These are phyloP conservation scores for Platalea minor DNA, from an alignment of 2,797 vertebrate species.

Conservation along the genomic window DNA sequence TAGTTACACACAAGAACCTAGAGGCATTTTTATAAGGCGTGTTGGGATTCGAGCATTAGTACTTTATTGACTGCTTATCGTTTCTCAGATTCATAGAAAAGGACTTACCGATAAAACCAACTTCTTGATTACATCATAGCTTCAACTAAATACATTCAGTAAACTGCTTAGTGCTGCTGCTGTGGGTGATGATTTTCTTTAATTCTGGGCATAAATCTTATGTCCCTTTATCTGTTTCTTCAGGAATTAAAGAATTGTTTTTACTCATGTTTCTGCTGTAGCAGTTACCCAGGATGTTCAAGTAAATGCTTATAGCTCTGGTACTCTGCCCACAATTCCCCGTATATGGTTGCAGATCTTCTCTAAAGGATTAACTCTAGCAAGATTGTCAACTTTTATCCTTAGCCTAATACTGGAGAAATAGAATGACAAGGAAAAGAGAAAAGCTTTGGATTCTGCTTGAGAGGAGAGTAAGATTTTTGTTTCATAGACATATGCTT, in stretches of 20 bases:
- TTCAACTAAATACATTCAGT: not conserved
- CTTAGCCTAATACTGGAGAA: not conserved
- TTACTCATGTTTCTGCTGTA: not conserved
- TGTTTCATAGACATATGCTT: not conserved
- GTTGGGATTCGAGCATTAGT: not conserved
- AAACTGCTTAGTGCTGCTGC: not conserved
- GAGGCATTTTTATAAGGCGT: not conserved
- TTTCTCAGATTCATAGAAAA: not conserved
- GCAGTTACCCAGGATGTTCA: not conserved
- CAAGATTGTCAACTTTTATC: not conserved
- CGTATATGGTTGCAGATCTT: not conserved
- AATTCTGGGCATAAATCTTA: not conserved
- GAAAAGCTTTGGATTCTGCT: not conserved
- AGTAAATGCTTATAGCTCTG: not conserved
- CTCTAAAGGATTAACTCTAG: not conserved
- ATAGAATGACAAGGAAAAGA: not conserved
- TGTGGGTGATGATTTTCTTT: not conserved
- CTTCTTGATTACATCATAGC: not conserved
- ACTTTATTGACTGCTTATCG: not conserved
- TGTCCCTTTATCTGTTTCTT: not conserved
- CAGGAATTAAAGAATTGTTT: not conserved
- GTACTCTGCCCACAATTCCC: not conserved
- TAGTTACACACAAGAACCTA: not conserved
- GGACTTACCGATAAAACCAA: not conserved
- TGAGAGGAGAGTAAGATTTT: not conserved